Conservation (phyloP, 2,888 invertebrate genomes). For the Tenodera sinensis region DNA sequence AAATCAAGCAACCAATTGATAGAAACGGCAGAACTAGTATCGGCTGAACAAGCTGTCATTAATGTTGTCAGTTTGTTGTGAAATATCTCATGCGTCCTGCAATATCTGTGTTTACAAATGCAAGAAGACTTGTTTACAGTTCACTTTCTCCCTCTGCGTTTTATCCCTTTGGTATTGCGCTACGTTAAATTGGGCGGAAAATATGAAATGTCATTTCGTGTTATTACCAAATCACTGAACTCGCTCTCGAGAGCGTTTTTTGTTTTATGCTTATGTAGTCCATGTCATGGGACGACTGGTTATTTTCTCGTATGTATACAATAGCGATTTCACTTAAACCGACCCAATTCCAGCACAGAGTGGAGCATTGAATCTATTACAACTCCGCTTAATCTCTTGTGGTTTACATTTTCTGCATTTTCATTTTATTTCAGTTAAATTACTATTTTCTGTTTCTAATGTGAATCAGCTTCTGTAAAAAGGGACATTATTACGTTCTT, state of each 20-base stretch:
- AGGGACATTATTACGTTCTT: too few relatives aligned
- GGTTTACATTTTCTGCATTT: not conserved
- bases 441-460: too few relatives aligned
- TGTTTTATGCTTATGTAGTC: not conserved
- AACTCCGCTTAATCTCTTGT: not conserved
- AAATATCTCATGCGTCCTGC: not conserved
- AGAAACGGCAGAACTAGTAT: not conserved
- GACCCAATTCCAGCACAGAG: not conserved
- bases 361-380: not conserved
- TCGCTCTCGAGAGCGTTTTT: not conserved
- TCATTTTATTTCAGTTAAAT: too few relatives aligned
- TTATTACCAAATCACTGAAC: not conserved
- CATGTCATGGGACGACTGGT: not conserved
- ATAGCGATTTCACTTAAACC: not conserved
- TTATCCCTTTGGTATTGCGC: not conserved
- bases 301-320: not conserved
- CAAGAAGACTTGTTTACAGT: not conserved
- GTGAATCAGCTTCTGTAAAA: too few relatives aligned
- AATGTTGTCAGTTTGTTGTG: not conserved
- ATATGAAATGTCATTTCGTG: not conserved
- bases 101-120: not conserved
- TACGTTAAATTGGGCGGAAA: not conserved
- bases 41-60: not conserved
- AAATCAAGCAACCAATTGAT: too few relatives aligned
- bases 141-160: not conserved